Conservation (phyloP, 2,113 vertebrate species). For the Chrysemys picta region DNA sequence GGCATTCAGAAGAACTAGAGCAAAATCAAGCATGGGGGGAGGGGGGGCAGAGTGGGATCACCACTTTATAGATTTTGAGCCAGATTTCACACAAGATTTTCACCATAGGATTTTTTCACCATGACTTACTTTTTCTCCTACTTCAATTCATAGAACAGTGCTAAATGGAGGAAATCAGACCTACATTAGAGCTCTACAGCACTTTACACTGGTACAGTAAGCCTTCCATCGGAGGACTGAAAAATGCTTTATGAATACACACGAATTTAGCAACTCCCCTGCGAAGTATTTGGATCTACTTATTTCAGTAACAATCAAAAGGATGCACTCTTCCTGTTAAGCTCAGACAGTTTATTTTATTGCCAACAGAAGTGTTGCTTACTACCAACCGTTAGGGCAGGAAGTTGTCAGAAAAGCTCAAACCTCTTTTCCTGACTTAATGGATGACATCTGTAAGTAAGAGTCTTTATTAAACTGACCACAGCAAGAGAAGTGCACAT, state of each 20-base stretch:
- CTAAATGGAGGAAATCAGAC: neutral
- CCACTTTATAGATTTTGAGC: neutral
- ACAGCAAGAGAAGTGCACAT: neutral
- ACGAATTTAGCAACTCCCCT: neutral
- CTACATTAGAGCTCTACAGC: neutral
- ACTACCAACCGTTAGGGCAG: neutral
- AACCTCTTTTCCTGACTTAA: neutral
- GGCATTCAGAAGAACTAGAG: neutral
- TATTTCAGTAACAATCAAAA: neutral
- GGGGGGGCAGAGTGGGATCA: too few relatives aligned
- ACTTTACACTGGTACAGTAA: neutral
- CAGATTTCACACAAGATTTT: neutral
- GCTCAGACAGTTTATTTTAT: neutral
- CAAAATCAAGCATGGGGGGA: neutral
- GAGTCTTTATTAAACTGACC: neutral
- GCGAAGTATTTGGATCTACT: neutral
- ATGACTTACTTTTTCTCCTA: neutral
- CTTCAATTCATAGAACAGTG: neutral
- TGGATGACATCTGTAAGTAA: neutral
- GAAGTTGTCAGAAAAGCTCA: neutral
- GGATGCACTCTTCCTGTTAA: neutral
- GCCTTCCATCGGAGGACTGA: neutral
- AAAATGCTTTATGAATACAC: neutral
- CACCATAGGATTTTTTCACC: neutral
- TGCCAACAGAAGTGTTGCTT: neutral